Evolutionary conservation across 2,888 invertebrate species (phyloP), one percentile per base, ranked within the genome.

Genomic region (Matsumyia berberina): DNA sequence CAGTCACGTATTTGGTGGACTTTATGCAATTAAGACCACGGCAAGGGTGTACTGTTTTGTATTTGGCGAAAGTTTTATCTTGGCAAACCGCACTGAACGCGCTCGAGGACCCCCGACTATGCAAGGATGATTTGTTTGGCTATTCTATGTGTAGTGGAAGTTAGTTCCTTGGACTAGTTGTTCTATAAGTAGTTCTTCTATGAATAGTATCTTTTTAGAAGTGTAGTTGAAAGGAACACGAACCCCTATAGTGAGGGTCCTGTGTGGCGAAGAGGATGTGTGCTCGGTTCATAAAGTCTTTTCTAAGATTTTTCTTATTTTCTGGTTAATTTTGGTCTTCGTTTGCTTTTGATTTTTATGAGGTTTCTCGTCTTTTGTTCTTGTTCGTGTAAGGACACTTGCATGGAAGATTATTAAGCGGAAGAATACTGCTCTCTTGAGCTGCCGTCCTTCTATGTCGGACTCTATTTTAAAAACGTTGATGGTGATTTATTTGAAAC

Each of bases 1-100:
- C 58, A 85, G 85, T 85, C 85, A 85, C 85, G 85, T 85, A 70
- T 74, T 80, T 39, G 58, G 69, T 62, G 80, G 80, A 85, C 33
- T 85, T 80, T 69, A 80, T 85, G 80, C 85, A 85, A 85, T 85
- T 85, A 85, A 72, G 85, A 80, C 66, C 24, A 1, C 4, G 15
- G 37, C 39, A 9, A 33, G 46, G 66, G 67, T 35, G 35, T 24
- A 58, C 31, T 85, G 79, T 85, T 76, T 80, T 70, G 70, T 76
- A 44, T 74, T 85, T 70, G 58, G 31, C 35, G 12, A 57, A 78
- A 79, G 37, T 73, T 83, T 79, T 74, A 79, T 74, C 79, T 64
- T 74, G 62, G 79, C 55, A 79, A 24, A 69, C 62, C 62, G 33
- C 70, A 62, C 62, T 42, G 46, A 35, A 60, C 39, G 72, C 53